Conservation (phyloP, 2,113 vertebrate genomes). For the Bujurquina vittata region DNA sequence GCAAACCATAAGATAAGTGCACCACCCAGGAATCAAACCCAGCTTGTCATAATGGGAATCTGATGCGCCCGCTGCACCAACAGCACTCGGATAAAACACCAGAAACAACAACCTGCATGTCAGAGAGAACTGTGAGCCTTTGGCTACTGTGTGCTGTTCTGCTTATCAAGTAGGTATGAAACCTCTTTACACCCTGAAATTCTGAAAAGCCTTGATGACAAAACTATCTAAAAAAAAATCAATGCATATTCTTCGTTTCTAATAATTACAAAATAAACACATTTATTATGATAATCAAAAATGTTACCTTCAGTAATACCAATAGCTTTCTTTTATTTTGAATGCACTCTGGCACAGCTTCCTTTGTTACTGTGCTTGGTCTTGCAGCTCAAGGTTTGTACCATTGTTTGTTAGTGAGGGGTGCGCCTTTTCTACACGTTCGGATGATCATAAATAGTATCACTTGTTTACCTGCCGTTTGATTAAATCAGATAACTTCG, state of each 20-base stretch:
- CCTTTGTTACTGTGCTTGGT: background rate
- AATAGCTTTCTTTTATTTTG: conserved; percentile 51
- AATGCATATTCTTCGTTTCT: background rate
- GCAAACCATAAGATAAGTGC: background rate
- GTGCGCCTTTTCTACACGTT: background rate
- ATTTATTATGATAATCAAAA: background rate
- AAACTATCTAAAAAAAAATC: background rate
- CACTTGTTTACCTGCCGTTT: background rate
- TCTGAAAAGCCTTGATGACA: background rate
- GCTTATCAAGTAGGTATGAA: background rate
- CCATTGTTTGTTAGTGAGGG: conserved; percentile 47
- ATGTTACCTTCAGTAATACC: background rate
- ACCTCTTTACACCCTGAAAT: no score
- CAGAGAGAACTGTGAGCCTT: background rate
- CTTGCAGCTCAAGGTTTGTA: conserved; percentile 35
- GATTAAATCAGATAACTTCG: background rate
- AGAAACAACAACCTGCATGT: background rate
- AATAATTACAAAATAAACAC: background rate
- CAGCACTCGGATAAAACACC: no score
- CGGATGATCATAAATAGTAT: background rate
- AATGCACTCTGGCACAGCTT: background rate
- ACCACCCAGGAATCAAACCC: no score
- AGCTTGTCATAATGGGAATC: background rate
- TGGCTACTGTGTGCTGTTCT: background rate
- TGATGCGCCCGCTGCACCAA: no score